Evolutionary conservation across 2,888 invertebrate species (phyloP), one percentile per base, ranked within the genome.

Genomic region (Megaustenia siamemsis): DNA sequence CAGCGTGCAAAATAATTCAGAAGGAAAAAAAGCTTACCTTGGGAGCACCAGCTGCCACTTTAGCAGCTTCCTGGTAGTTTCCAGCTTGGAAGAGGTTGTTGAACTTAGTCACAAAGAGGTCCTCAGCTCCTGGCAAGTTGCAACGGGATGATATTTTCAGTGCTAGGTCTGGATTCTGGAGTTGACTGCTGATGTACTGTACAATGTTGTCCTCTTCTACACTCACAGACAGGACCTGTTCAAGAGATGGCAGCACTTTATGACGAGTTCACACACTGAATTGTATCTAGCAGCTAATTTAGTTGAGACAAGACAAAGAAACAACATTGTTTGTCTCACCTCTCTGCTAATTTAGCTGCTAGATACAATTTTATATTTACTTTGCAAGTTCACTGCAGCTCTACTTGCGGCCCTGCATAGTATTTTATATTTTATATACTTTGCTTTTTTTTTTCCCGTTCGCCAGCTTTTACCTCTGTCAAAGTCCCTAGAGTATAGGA

Each of bases 151-250:
- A 99, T 95, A 99, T 96, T 86, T 98, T 96, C 66, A 99, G 95
- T 0, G 99, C 99, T 90, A 99, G 95, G 94, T 99, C 99, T 0
- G 99, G 97, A 95, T 99, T 99, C 93, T 99, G 98, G 60, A 99
- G 95, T 1, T 97, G 97, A 82, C 97, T 98, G 93, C 97, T 98
- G 90, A 99, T 98, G 94, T 99, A 99, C 5, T 98, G 97, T 89
- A 99, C 98, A 88, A 99, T 97, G 91, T 97, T 98, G 91, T 99
- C 98, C 93, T 99, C 99, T 92, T 99, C 99, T n/a, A 99, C 98
- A 5, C 98, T 98, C 49, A 99, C 99, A 0, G 99, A 99, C 5
- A 99, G 95, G 12, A 99, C 99, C 95, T 99, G 96, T 0, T 1
- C n/a, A 73, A 32, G 1, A 32, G 8, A 63, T 8, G 10, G 6